Conservation (phyloP, 2,113 vertebrate genomes). For the Isichthys henryi region DNA sequence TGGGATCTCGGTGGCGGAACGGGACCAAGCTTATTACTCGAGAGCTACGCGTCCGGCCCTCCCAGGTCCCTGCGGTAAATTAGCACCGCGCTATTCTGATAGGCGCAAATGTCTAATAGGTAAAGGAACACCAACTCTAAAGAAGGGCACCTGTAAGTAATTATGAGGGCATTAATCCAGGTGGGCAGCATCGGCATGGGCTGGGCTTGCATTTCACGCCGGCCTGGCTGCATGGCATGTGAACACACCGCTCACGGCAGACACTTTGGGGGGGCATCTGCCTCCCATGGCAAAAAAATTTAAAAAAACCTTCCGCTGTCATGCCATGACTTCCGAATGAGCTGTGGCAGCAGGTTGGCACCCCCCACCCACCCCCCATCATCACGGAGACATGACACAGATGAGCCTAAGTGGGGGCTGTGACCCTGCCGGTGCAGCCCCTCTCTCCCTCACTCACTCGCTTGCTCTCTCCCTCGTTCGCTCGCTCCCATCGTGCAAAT, state of each 20-base stretch:
- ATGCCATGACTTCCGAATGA: neutral
- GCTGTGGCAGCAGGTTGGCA: neutral
- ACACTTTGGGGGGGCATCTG: neutral
- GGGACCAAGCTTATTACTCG: conserved; percentile 1
- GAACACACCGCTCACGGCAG: neutral
- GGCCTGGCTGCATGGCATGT: neutral
- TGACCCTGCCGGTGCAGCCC: conserved; percentile 21
- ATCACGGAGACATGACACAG: conserved; percentile 14
- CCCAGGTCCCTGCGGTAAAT: neutral
- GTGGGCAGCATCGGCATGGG: neutral
- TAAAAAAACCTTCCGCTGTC: neutral
- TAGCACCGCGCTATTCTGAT: neutral
- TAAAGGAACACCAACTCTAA: neutral
- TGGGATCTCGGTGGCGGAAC: neutral
- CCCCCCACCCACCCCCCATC: neutral
- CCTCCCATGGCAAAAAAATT: neutral
- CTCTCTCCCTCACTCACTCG: neutral
- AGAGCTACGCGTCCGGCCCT: neutral
- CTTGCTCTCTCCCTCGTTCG: neutral
- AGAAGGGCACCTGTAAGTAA: neutral
- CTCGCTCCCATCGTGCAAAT: neutral
- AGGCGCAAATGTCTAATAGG: neutral
- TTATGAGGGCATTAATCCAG: conserved; percentile 8
- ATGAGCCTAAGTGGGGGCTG: conserved; percentile 2
- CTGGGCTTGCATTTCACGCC: neutral